Conservation (phyloP, 2,113 vertebrate genomes). For the Gavialis gangeticus region DNA sequence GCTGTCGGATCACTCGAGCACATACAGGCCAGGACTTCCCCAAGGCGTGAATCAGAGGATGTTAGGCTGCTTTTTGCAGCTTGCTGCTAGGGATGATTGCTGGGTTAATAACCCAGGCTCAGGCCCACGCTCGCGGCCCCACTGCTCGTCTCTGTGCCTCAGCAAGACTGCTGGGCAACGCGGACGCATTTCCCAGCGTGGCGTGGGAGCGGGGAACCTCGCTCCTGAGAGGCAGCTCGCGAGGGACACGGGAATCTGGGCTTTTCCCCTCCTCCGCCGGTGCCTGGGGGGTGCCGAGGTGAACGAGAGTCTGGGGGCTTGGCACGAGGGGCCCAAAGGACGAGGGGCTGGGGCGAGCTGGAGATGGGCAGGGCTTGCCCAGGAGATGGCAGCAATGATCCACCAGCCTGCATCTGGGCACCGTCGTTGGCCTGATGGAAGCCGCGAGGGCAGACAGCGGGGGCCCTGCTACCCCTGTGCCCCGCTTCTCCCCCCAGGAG, state of each 20-base stretch:
- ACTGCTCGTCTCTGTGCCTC: not conserved
- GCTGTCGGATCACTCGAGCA: too few relatives aligned
- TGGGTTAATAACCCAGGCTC: too few relatives aligned
- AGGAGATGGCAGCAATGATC: slow-evolving; percentile 55
- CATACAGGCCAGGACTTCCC: too few relatives aligned
- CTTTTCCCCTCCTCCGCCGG: too few relatives aligned
- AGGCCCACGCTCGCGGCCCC: not conserved
- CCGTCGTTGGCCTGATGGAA: not conserved
- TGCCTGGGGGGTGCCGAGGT: not conserved
- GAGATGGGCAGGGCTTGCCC: not conserved
- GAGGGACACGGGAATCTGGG: too few relatives aligned
- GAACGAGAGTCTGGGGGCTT: not conserved
- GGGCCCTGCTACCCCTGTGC: not conserved
- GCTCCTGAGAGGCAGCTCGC: too few relatives aligned
- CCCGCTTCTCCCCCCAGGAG: not conserved
- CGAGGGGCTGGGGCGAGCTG: not conserved
- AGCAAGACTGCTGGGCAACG: not conserved
- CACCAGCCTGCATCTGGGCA: not conserved
- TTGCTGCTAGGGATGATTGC: too few relatives aligned
- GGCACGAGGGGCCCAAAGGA: not conserved
- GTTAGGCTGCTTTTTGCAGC: too few relatives aligned
- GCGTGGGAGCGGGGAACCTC: too few relatives aligned
- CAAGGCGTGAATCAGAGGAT: too few relatives aligned
- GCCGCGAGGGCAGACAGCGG: not conserved
- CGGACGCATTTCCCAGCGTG: not conserved